Base-by-base conservation (phyloP, 1,140 invertebrate genomes). In the Drosophila fuyamai region DNA sequence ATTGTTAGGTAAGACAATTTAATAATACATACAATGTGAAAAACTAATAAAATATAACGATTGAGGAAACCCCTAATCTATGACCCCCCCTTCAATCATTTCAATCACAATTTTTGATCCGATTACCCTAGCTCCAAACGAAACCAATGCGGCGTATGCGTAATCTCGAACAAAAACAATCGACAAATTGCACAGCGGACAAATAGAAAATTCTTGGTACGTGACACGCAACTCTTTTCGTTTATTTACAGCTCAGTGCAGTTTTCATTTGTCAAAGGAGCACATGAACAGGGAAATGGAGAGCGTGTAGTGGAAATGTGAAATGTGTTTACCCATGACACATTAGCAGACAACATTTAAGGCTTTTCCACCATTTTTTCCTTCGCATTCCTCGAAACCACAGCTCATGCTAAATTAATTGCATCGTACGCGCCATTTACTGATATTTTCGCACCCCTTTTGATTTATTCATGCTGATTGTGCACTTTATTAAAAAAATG, bases 221-320 rank as follows among this genome's bases (percentile, higher is more conserved):
- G 72, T 81, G 72, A 61, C 79, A 57, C 47, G 55, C 55, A 58
- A 61, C 46, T 63, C 40, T 43, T 40, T 36, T 43, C 57, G 66
- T 73, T 62, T 76, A 57, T 81, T 81, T 81, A 65, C 59, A 48
- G 60, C 58, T 66, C 43, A n/a, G 44, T 61, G 46, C 53, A 73
- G 62, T 77, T 73, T 81, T 51, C 46, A 77, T 81, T 81, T 81
- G 65, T 72, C 60, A 79, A 71, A 71, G 40, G 55, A 35, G 18
- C 48, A 41, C 54, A 63, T 47, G 35, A 4, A 10, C n/a, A 10
- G n/a, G 44, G 12, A 53, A 55, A 43, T 23, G 8, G 35, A 1
- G 14, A 35, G 13, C 6, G 32, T 48, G 41, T 10, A 38, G 53
- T 23, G 57, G 65, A 62, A 63, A 71, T 61, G 63, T 61, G 29